Evolutionary conservation across 2,888 invertebrate genomes (phyloP), one percentile per base, ranked within the genome.

Genomic region (Herminia tarsipennalis): DNA sequence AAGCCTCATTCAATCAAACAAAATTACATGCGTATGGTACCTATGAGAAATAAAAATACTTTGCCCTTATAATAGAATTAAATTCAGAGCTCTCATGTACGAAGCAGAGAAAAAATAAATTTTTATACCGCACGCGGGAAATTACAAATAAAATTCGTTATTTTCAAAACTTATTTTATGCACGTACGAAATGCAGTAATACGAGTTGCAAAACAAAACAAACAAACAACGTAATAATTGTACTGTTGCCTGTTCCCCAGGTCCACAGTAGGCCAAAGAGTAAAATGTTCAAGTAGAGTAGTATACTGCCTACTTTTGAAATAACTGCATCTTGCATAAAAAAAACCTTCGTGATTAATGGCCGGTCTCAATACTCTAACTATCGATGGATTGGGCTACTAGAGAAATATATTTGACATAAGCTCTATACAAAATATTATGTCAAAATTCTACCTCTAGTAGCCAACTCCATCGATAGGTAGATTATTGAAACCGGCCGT

Each of bases 171-270:
- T 66, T 68, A 73, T 73, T 74, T 67, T 66, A 66, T 71, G 56
- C 76, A 75, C 73, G 73, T 69, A 69, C 65, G 43, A 63, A 70
- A 70, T 66, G 68, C 74, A 74, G 73, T 73, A 70, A 70, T 69
- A 70, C 62, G 61, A 72, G 70, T 75, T 72, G 66, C 66, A 71
- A 70, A 78, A 76, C 75, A 77, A 77, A 70, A 78, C 76, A 77
- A 76, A 68, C 73, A 76, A 67, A 67, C 68, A 66, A 58, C 39
- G 68, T 76, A 74, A 79, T 78, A 78, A 78, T 77, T 76, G 76
- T 72, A 64, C 66, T 56, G 70, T 63, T 67, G 67, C 62, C 59
- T 49, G 65, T 48, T 65, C 67, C 57, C 68, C 44, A 59, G 71
- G 66, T 62, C 55, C 61, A 12, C 43, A 34, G 41, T 37, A 37